Base-by-base conservation (phyloP, 2,797 vertebrate species). In the Catostomus latipinnis region DNA sequence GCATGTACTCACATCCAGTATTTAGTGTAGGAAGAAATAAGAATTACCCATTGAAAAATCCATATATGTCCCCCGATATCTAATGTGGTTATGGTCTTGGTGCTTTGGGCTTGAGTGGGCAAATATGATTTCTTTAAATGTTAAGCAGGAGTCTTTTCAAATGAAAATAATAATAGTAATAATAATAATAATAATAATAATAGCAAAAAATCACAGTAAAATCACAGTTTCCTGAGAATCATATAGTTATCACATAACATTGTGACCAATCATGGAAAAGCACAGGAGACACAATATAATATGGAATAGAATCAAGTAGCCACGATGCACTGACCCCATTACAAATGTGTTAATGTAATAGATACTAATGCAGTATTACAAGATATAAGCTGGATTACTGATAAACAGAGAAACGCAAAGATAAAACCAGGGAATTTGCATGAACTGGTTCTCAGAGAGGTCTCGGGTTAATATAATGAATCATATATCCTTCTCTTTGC, bases 331-430 rank as follows among this genome's bases (percentile, higher is more conserved):
- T 43, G 46, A 18, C 22, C 7, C 53, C 14, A 50, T 50, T 50
- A 11, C 60, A 74, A 82, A 70, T 6, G 34, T 10, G 4, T 1
- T 70, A 70, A 75, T 63, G 60, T 48, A 0, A 14, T 60, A 69
- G 22, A 76, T 61, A 48, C 45, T 75, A 65, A 60, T 65, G 48
- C 71, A 75, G 80, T 58, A 54, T 62, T 61, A 50, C 62, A 1
- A 60, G 14, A 22, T 5, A 50, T 74, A 66, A 53, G 14, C 12
- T 69, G 71, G 49, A 69, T 70, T 62, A 71, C 10, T 22, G 22
- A 22, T 22, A 22, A 22, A 22, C 22, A 22, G 22, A 22, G 70
- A 56, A 57, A 34, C 16, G 8, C 57, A 78, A 8, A 60, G 49
- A 45, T 46, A 10, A 11, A 61, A 45, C 46, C 4, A 57, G 58